Percentiles rank a stretch among this genome's conserved stretches.
Evolutionary conservation across 2,888 invertebrate species (phyloP).

Genomic region (Lathronympha strigana): DNA sequence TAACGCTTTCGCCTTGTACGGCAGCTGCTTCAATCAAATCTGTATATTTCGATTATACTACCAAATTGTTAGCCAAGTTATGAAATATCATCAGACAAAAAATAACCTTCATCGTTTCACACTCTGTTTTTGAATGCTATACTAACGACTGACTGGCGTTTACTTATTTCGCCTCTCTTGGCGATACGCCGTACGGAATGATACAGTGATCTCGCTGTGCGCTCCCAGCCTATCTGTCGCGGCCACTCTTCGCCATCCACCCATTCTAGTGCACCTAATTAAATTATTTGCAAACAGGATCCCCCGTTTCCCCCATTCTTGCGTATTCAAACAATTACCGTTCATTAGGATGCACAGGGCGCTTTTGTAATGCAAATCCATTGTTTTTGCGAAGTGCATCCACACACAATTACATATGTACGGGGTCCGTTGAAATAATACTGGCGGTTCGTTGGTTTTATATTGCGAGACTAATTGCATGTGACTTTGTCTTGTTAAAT

Average conservation of each 20-base stretch:
- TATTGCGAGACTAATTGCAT: not conserved
- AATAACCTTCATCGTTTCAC: no score
- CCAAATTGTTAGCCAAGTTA: no score
- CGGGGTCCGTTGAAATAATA: conserved; percentile 33
- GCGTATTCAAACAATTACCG: conserved; percentile 75
- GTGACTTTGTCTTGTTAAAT: not conserved
- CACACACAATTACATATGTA: conserved; percentile 39
- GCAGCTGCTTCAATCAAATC: no score
- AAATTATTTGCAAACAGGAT: conserved; percentile 57
- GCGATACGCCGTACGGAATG: not conserved
- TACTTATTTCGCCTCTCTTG: no score
- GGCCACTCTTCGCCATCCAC: conserved; percentile 18
- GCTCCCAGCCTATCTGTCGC: conserved; percentile 17
- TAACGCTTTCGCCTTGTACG: no score
- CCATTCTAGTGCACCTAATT: conserved; percentile 39
- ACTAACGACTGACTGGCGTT: no score
- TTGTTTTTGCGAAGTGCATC: conserved; percentile 61
- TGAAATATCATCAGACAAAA: no score
- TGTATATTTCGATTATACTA: no score
- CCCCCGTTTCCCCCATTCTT: conserved; percentile 61
- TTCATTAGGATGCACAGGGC: conserved; percentile 69
- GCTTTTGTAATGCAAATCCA: conserved; percentile 74
- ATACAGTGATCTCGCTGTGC: not conserved
- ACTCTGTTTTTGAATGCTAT: no score
- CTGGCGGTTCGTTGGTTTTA: conserved; percentile 31